These are phyloP conservation scores for Diaphora mendica DNA, from an alignment of 2,888 invertebrate species.

Conservation along the genomic window DNA sequence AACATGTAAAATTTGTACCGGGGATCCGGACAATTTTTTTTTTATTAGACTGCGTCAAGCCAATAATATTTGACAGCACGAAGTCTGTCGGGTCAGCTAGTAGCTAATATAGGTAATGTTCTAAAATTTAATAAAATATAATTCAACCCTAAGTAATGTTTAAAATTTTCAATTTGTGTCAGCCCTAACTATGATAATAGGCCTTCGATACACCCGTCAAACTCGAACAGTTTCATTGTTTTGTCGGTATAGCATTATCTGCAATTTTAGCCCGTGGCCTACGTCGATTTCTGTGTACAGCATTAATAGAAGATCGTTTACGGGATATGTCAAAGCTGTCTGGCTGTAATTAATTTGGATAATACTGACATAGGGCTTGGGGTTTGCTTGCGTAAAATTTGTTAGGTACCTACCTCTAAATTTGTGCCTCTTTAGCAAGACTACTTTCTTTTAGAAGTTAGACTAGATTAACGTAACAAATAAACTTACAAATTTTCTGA, in stretches of 20 bases:
- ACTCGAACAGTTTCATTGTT: slow-evolving; percentile 17
- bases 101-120: no score
- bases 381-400: neutral
- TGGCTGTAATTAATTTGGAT: slow-evolving; percentile 14
- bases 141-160: neutral
- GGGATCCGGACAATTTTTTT: no score
- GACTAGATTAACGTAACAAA: no score
- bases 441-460: neutral
- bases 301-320: slow-evolving; percentile 9
- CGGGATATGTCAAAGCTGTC: slow-evolving; percentile 18
- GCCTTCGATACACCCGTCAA: slow-evolving; percentile 8
- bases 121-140: no score
- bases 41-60: no score
- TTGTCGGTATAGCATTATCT: slow-evolving; percentile 15
- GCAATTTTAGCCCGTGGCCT: neutral
- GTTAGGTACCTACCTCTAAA: neutral
- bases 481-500: no score
- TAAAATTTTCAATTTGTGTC: slow-evolving; percentile 17
- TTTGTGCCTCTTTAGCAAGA: neutral
- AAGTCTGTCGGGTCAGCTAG: no score
- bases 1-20: no score
- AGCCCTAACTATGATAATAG: slow-evolving; percentile 25
- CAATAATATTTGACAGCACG: no score
- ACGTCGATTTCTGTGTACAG: neutral
- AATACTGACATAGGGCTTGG: slow-evolving; percentile 4